These are phyloP conservation scores for Orthonychiurus folsomi DNA, from an alignment of 2,888 invertebrate genomes.

Conservation along the genomic window DNA sequence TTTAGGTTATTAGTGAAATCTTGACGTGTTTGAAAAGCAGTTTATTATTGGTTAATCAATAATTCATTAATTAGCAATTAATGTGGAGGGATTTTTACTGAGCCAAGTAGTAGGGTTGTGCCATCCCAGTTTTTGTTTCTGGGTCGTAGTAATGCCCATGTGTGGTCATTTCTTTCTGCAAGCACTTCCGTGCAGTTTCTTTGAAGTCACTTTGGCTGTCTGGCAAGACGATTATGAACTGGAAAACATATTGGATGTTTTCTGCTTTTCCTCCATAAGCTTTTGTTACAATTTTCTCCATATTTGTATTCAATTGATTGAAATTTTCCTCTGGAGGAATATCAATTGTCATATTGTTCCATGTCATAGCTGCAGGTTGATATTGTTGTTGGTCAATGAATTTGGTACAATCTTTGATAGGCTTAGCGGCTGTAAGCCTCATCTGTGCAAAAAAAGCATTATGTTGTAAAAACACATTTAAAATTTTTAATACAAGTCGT, in stretches of 20 bases:
- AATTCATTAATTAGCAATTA: no score
- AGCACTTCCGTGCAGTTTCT: slow-evolving; percentile 2
- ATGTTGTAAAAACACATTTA: neutral
- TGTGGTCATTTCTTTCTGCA: slow-evolving; percentile 8
- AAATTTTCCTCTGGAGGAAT: slow-evolving; percentile 4
- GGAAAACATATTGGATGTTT: slow-evolving; percentile 7
- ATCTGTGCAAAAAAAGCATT: neutral
- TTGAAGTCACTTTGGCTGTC: slow-evolving; percentile 9
- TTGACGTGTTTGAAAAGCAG: no score
- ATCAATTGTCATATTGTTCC: slow-evolving; percentile 8
- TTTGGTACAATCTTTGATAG: neutral
- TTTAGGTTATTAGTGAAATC: no score
- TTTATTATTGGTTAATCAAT: no score
- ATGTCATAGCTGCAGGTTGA: slow-evolving; percentile 3
- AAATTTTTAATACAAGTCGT: neutral
- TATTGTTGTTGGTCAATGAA: slow-evolving; percentile 9
- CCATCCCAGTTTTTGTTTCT: no score
- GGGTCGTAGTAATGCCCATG: slow-evolving; percentile 11
- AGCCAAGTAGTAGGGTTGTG: neutral
- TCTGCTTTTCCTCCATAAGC: slow-evolving; percentile 8
- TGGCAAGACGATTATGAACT: slow-evolving; percentile 11
- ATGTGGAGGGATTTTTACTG: neutral
- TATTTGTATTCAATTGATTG: slow-evolving; percentile 10
- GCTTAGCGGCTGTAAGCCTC: slow-evolving; percentile 8
- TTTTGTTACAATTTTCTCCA: slow-evolving; percentile 7